phyloP scores from a whole-genome alignment of 2,888 invertebrate species.

The Diarsia rubi region DNA sequence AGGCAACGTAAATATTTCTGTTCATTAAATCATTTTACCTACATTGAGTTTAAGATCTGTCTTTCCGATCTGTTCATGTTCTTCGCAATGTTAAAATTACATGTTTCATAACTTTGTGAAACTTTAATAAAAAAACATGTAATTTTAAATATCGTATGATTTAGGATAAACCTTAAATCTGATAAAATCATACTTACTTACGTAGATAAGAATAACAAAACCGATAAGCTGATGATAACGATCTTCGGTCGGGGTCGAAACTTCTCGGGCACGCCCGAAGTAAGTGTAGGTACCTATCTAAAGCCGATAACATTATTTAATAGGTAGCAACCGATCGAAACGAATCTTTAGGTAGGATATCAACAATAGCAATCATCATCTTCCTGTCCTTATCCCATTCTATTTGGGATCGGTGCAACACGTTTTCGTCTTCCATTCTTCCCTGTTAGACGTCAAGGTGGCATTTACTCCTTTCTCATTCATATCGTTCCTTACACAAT shows the following conservation, averaged over 20 bases:
- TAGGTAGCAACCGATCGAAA: neutral
- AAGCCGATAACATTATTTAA: constrained; percentile 20
- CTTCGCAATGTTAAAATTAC: constrained; percentile 15
- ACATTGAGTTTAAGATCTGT: constrained; percentile 15
- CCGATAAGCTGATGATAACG: constrained; percentile 1
- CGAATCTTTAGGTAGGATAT: too few relatives aligned
- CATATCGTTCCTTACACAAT: too few relatives aligned
- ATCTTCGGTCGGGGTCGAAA: constrained; percentile 27
- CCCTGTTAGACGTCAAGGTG: too few relatives aligned
- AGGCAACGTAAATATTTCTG: constrained; percentile 66
- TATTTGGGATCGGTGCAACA: too few relatives aligned
- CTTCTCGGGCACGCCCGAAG: constrained; percentile 18
- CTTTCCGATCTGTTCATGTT: constrained; percentile 27
- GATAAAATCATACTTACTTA: neutral
- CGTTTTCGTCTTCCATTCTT: too few relatives aligned
- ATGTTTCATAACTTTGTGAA: constrained; percentile 27
- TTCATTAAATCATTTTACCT: constrained; percentile 62
- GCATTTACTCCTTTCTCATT: too few relatives aligned
- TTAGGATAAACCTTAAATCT: neutral
- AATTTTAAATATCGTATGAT: neutral
- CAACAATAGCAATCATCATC: too few relatives aligned
- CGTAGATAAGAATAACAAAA: neutral
- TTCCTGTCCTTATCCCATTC: too few relatives aligned
- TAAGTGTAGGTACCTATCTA: neutral
- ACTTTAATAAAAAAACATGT: neutral